Evolutionary conservation across 2,113 vertebrate genomes (phyloP).

Genomic region (Apteryx mantelli): DNA sequence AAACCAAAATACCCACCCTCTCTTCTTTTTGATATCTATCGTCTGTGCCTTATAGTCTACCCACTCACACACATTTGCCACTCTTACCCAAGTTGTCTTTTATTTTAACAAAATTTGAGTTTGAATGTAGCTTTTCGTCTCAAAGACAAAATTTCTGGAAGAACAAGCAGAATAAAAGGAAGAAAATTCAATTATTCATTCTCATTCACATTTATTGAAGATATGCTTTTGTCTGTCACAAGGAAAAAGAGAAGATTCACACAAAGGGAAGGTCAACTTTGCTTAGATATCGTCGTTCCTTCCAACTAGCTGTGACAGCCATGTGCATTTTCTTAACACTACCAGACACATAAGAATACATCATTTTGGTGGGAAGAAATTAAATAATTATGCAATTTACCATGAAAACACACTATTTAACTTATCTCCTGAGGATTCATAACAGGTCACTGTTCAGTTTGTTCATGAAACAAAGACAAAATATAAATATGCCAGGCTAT

Average conservation of each 20-base stretch:
- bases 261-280: conserved; percentile 32
- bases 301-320: background rate
- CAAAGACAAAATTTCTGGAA: background rate
- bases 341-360: background rate
- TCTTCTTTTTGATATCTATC: background rate
- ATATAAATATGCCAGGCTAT: background rate
- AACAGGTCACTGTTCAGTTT: background rate
- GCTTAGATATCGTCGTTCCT: background rate
- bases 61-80: background rate
- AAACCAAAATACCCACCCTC: background rate
- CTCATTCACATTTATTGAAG: conserved; percentile 4
- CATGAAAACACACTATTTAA: background rate
- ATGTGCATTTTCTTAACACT: background rate
- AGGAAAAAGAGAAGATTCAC: conserved; percentile 16
- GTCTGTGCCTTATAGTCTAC: background rate
- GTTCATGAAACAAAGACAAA: background rate
- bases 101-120: background rate
- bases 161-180: conserved; percentile 36
- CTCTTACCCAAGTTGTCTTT: background rate
- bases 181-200: conserved; percentile 37
- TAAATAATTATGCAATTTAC: conserved; percentile 8
- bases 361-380: background rate
- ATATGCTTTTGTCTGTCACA: background rate
- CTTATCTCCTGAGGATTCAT: background rate
- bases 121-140: conserved; percentile 32